Evolutionary conservation across 2,888 invertebrate species (phyloP).

Genomic region (Drosophila cognata): DNA sequence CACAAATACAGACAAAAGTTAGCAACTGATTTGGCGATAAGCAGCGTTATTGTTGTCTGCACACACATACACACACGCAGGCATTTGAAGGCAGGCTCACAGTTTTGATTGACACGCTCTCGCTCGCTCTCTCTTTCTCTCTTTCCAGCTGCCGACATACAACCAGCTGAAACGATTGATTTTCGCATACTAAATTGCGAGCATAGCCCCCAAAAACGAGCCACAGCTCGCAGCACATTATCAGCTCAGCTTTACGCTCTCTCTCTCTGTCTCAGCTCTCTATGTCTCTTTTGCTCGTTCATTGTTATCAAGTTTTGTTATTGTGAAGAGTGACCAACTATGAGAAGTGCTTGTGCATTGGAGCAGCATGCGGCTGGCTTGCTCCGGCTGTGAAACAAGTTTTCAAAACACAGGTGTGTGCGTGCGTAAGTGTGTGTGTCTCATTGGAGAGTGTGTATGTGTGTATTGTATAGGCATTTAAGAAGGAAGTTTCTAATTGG

Average conservation of each 20-base stretch:
- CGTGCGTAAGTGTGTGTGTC: not conserved
- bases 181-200: constrained; percentile 78
- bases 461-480: constrained; percentile 7
- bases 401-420: constrained; percentile 54
- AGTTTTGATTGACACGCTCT: constrained; percentile 51
- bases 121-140: constrained; percentile 2
- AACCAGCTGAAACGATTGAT: constrained; percentile 77
- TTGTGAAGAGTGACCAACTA: constrained; percentile 68
- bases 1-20: constrained; percentile 18
- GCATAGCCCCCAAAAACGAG: constrained; percentile 40
- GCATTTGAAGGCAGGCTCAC: constrained; percentile 65
- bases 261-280: constrained; percentile 12
- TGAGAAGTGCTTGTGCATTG: constrained; percentile 42
- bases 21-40: constrained; percentile 75
- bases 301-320: constrained; percentile 66
- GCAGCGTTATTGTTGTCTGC: constrained; percentile 56
- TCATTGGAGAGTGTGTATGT: constrained; percentile 4
- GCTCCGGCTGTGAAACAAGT: constrained; percentile 63
- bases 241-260: constrained; percentile 61
- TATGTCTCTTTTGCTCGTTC: constrained; percentile 37
- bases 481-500: constrained; percentile 61
- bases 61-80: constrained; percentile 30
- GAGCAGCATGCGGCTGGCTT: constrained; percentile 41
- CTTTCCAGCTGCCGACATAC: constrained; percentile 47
- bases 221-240: constrained; percentile 55